Conservation (phyloP, 2,888 invertebrate species). For the Parnassius mnemosyne region DNA sequence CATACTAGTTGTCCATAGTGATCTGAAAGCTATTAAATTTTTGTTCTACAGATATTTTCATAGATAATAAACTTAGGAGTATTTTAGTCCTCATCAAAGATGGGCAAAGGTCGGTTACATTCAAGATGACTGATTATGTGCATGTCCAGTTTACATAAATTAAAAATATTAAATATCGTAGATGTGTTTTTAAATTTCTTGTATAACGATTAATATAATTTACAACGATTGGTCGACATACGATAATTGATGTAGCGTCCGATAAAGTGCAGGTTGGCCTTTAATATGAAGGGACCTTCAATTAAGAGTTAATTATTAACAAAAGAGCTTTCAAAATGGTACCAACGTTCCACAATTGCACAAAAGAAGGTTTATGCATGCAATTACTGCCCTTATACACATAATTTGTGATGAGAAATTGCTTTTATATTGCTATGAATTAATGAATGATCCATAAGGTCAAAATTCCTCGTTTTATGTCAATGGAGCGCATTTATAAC, state of each 20-base stretch:
- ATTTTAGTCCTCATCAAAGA: no score
- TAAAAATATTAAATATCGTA: not conserved
- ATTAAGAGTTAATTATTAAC: conserved; percentile 23
- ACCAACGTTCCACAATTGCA: conserved; percentile 11
- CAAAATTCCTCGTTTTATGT: no score
- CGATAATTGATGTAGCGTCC: conserved; percentile 16
- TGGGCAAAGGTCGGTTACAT: no score
- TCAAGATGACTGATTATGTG: no score
- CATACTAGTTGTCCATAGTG: no score
- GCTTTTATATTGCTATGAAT: not conserved
- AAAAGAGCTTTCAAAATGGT: conserved; percentile 19
- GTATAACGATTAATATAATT: conserved; percentile 11
- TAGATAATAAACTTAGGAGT: no score
- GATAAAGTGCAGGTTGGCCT: conserved; percentile 21
- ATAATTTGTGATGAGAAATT: conserved; percentile 14
- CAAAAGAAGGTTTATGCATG: conserved; percentile 18
- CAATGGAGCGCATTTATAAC: no score
- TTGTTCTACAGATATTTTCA: no score
- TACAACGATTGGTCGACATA: conserved; percentile 7
- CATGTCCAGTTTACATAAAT: no score
- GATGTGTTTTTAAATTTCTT: not conserved
- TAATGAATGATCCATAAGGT: not conserved
- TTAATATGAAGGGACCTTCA: conserved; percentile 13
- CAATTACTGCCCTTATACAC: conserved; percentile 18
- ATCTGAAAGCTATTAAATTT: no score